Conservation (phyloP, 2,888 invertebrate genomes). For the Eulithis prunata region DNA sequence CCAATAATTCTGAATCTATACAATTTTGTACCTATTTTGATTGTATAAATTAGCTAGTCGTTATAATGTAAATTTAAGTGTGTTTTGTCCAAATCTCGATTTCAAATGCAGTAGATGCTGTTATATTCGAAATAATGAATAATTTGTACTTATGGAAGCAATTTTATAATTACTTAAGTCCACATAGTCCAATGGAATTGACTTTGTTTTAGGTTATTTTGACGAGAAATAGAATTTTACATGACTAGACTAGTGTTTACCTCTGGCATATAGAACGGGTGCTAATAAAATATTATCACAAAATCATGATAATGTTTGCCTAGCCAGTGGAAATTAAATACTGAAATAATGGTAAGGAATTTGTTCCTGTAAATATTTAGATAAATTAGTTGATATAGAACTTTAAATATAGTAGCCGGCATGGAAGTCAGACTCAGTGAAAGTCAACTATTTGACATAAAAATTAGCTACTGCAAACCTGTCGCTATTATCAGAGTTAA, state of each 20-base stretch:
- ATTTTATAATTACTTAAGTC: slow-evolving; percentile 46
- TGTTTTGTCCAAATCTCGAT: slow-evolving; percentile 61
- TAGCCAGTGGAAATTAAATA: slow-evolving; percentile 30
- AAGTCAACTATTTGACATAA: too few species aligned
- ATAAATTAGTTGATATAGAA: slow-evolving; percentile 28
- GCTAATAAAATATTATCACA: slow-evolving; percentile 35
- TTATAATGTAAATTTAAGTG: slow-evolving; percentile 58
- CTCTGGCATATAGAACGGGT: slow-evolving; percentile 39
- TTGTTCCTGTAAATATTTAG: slow-evolving; percentile 35
- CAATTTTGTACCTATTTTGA: slow-evolving; percentile 50
- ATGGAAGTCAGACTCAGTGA: background rate
- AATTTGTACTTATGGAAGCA: slow-evolving; percentile 61
- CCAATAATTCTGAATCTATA: slow-evolving; percentile 50
- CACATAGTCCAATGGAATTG: slow-evolving; percentile 43
- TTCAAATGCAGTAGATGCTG: slow-evolving; percentile 59
- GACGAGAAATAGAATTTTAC: slow-evolving; percentile 38
- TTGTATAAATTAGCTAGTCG: slow-evolving; percentile 69
- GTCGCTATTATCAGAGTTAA: background rate
- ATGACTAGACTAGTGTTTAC: slow-evolving; percentile 26
- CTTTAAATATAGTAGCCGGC: background rate
- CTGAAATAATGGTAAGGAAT: slow-evolving; percentile 20
- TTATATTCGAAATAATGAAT: slow-evolving; percentile 51
- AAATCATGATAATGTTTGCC: slow-evolving; percentile 30
- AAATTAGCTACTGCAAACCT: too few species aligned
- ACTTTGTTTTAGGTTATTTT: slow-evolving; percentile 39